Evolutionary conservation across 2,113 vertebrate genomes (phyloP).

Genomic region (Chaetops frenatus): DNA sequence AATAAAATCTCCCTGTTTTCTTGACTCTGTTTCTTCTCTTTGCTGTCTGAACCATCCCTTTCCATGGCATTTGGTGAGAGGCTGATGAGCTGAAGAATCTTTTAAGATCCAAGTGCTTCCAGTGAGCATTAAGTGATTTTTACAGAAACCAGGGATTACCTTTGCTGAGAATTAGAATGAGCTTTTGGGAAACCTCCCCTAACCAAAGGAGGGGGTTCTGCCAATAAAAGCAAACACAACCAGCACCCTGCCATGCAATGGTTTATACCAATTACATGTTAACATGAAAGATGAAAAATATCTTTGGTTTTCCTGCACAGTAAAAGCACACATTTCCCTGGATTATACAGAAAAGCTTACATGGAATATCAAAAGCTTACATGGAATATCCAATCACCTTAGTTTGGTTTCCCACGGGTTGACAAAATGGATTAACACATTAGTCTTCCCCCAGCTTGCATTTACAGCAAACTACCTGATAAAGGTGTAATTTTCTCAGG

Average conservation of each 20-base stretch:
- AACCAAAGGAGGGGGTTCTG: neutral
- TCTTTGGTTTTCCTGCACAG: neutral
- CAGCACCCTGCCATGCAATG: neutral
- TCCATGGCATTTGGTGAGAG: neutral
- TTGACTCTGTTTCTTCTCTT: neutral
- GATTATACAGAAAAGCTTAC: neutral
- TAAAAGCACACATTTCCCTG: neutral
- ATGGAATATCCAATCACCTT: neutral
- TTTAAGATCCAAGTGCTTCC: neutral
- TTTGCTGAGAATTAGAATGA: neutral
- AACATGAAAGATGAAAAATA: neutral
- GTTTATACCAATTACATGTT: neutral
- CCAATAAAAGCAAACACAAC: neutral
- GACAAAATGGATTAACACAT: neutral
- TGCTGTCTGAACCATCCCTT: neutral
- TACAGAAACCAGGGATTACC: neutral
- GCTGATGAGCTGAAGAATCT: neutral
- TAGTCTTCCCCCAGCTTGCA: neutral
- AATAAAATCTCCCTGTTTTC: neutral
- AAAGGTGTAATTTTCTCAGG: neutral
- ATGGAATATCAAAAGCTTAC: neutral
- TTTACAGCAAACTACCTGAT: neutral
- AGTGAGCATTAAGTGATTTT: neutral
- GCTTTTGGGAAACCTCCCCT: neutral
- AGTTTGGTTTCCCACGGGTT: neutral